Percentiles rank a stretch among this genome's conserved stretches.
Evolutionary conservation across 2,113 vertebrate species (phyloP).

Genomic region (Ceyx cyanopectus): DNA sequence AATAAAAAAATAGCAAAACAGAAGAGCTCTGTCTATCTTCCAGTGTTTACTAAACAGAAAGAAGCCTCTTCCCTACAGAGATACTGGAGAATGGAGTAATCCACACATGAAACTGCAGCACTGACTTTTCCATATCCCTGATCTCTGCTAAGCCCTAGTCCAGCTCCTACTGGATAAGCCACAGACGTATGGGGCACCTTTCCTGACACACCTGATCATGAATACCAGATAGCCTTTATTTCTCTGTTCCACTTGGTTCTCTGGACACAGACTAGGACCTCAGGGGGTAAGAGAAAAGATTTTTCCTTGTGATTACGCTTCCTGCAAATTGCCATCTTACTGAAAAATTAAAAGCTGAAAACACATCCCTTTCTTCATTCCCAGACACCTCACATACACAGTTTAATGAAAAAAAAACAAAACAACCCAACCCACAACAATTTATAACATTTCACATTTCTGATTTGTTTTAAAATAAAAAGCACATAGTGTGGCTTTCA

Average conservation of each 20-base stretch:
- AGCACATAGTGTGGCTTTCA: neutral
- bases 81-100: neutral
- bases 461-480: neutral
- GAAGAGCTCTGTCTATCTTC: neutral
- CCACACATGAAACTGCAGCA: neutral
- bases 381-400: neutral
- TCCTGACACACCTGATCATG: neutral
- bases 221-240: neutral
- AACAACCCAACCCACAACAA: neutral
- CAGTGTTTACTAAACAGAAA: neutral
- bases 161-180: neutral
- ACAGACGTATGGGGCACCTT: too few relatives aligned
- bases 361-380: neutral
- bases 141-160: neutral
- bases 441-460: neutral
- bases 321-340: neutral
- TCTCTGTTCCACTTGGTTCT: neutral
- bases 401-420: neutral
- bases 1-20: neutral
- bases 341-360: conserved; percentile 16
- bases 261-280: neutral
- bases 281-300: neutral
- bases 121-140: neutral
- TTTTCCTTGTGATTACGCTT: neutral
- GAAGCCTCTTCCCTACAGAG: neutral